These are phyloP conservation scores for Psephotus haematonotus DNA, from an alignment of 2,113 vertebrate species.

Conservation along the genomic window DNA sequence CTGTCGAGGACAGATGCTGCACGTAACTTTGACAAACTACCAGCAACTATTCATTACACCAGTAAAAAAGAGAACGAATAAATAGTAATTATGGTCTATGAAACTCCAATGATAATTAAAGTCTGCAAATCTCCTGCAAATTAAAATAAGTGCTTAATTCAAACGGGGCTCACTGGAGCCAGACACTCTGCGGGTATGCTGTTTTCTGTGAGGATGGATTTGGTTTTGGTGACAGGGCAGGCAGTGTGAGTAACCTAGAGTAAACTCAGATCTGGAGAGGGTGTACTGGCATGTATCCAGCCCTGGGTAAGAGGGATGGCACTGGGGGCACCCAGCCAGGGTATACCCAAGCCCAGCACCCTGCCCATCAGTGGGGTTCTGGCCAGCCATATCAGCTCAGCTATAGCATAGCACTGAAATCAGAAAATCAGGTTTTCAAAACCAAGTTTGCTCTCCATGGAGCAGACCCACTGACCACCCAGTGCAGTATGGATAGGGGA, in stretches of 20 bases:
- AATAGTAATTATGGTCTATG: not conserved
- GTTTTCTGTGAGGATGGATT: not conserved
- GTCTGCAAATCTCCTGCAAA: not conserved
- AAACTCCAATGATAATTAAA: not conserved
- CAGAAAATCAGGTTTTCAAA: not conserved
- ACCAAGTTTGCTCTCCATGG: accelerated
- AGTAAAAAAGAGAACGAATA: not conserved
- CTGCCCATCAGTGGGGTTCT: accelerated
- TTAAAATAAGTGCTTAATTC: not conserved
- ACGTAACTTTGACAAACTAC: not conserved
- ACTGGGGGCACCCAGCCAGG: not conserved
- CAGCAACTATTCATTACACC: accelerated
- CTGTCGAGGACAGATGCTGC: not conserved
- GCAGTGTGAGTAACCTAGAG: not conserved
- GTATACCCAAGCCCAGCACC: not conserved
- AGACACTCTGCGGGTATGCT: not conserved
- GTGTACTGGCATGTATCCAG: not conserved
- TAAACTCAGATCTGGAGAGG: not conserved
- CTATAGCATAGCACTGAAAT: not conserved
- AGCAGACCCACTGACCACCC: not conserved
- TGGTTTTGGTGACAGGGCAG: not conserved
- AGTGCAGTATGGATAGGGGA: not conserved
- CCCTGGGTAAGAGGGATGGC: not conserved
- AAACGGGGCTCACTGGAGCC: not conserved
- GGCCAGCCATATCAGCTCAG: not conserved